Conservation (phyloP, 2,113 vertebrate species). For the Lonchura striata region DNA sequence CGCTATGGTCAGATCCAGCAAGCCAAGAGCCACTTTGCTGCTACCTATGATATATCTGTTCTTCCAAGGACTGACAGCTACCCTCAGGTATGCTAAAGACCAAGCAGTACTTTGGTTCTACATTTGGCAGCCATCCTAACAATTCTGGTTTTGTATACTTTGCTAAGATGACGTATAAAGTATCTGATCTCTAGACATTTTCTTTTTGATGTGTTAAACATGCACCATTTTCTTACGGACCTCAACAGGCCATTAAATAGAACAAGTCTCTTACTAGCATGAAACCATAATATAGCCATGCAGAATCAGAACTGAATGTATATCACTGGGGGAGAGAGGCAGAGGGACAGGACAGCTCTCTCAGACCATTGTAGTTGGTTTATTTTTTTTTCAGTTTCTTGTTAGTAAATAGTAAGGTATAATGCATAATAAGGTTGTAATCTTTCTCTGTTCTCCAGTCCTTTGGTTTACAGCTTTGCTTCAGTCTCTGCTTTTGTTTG, state of each 20-base stretch:
- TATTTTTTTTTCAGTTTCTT: neutral
- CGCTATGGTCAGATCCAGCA: constrained; percentile 97
- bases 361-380: neutral
- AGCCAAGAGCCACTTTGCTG: constrained; percentile 93
- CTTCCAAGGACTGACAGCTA: constrained; percentile 93
- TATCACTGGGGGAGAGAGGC: neutral
- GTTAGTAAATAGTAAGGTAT: neutral
- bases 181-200: neutral
- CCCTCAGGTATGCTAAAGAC: constrained; percentile 82
- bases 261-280: neutral
- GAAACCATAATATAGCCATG: fast-evolving
- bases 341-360: neutral
- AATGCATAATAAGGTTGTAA: neutral
- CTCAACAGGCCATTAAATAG: neutral
- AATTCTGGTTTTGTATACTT: neutral
- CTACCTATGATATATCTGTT: constrained; percentile 94
- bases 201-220: neutral
- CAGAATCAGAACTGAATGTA: neutral
- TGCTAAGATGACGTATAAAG: neutral
- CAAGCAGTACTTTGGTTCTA: neutral
- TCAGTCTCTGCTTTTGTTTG: neutral
- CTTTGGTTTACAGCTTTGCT: neutral
- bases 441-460: neutral
- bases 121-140: neutral
- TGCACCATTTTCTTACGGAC: neutral